These are phyloP conservation scores for Ostrea edulis DNA, from an alignment of 1,140 invertebrate genomes.

Conservation along the genomic window DNA sequence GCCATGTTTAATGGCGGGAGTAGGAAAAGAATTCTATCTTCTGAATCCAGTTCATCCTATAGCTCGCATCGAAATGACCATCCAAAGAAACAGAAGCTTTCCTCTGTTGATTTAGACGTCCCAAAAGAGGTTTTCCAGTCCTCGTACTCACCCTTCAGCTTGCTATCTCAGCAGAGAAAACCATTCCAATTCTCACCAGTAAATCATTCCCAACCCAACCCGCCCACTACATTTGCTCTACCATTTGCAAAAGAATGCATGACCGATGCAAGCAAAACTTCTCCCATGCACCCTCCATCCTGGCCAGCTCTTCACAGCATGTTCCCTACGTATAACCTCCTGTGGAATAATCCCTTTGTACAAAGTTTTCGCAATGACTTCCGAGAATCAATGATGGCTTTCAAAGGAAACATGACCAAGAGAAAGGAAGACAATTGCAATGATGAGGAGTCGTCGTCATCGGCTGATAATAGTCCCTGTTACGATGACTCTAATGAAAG, in stretches of 20 bases:
- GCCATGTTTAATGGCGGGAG: slow-evolving; percentile 99
- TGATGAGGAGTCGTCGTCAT: slow-evolving; percentile 47
- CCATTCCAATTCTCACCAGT: slow-evolving; percentile 56
- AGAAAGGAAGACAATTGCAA: neutral
- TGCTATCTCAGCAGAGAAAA: slow-evolving; percentile 61
- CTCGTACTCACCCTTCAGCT: slow-evolving; percentile 58
- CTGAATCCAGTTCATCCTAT: slow-evolving; percentile 3
- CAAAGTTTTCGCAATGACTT: slow-evolving; percentile 39
- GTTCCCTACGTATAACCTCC: slow-evolving; percentile 63
- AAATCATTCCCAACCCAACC: slow-evolving; percentile 51
- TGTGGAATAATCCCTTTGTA: slow-evolving; percentile 62
- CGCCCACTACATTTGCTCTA: slow-evolving; percentile 55
- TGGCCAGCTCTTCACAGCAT: slow-evolving; percentile 51
- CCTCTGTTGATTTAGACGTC: slow-evolving; percentile 41
- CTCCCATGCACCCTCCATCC: slow-evolving; percentile 46
- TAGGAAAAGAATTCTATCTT: slow-evolving; percentile 88
- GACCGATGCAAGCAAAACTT: slow-evolving; percentile 26
- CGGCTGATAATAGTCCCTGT: slow-evolving; percentile 49
- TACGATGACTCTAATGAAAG: slow-evolving; percentile 52
- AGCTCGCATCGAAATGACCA: slow-evolving; percentile 21
- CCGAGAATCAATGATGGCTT: slow-evolving; percentile 31
- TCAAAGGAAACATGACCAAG: slow-evolving; percentile 39
- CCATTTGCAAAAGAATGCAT: slow-evolving; percentile 48
- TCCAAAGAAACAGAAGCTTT: neutral
- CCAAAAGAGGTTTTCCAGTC: slow-evolving; percentile 45